Evolutionary conservation across 2,797 vertebrate genomes (phyloP), one percentile per base, ranked within the genome.

Genomic region (Capromys pilorides): DNA sequence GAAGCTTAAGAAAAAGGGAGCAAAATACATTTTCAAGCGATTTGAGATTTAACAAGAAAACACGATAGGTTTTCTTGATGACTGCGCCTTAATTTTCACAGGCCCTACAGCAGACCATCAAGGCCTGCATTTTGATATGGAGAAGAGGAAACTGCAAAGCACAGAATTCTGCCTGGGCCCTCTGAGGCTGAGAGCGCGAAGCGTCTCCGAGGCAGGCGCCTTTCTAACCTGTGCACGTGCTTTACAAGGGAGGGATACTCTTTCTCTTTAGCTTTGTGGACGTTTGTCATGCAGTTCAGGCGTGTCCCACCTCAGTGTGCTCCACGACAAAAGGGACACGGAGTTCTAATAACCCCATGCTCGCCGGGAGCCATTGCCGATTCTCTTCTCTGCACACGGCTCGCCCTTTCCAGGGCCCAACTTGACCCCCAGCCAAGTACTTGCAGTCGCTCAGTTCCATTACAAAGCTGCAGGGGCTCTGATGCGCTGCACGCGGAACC

Each of bases 261-360:
- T 18, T 2, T 57, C 9, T 66, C 95, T 94, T 85, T 71, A 88
- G 88, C 93, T 93, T 86, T 69, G 16, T 94, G 13, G 81, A 33
- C 33, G n/a, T 95, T 94, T 87, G 78, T 75, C 77, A 39, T 73
- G 22, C 67, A 13, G 86, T 92, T 90, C 39, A 82, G 83, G 77
- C 59, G 82, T 41, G 82, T 61, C 80, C 26, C 22, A 80, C 79
- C 75, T 69, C 45, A 67, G 59, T 62, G 31, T 33, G 87, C 21
- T 95, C 36, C 54, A 39, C 59, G 39, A 94, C 54, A 88, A 91
- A 67, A n/a, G 45, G 45, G 45, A 45, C 45, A 45, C 45, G 45
- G 45, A 8, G 45, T 45, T 45, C 45, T 45, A 45, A 45, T 8
- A 45, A 45, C 45, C 45, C 45, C 45, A 45, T 39, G 57, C 45